Conservation (phyloP, 2,888 invertebrate genomes). For the Lagria hirta region DNA sequence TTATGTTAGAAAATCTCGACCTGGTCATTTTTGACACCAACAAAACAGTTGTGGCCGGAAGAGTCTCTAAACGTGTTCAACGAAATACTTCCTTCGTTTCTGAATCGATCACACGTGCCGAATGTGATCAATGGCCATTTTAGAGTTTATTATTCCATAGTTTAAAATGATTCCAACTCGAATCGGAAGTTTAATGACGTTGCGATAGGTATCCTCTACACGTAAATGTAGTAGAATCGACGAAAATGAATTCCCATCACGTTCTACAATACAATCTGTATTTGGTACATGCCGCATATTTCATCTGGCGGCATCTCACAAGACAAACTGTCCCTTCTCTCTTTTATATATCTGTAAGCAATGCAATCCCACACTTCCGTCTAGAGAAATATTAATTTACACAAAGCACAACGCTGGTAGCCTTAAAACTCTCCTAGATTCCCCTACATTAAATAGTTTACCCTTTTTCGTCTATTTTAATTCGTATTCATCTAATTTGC, state of each 20-base stretch:
- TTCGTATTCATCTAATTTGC: no score
- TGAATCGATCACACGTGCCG: no score
- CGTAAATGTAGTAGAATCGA: conserved; percentile 16
- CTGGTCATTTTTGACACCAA: no score
- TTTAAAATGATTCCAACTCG: conserved; percentile 23
- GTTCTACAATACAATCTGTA: conserved; percentile 30
- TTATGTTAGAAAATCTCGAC: no score
- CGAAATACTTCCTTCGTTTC: no score
- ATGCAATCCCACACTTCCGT: conserved; percentile 10
- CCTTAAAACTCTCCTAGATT: no score
- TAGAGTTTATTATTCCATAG: conserved; percentile 15
- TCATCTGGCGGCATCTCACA: conserved; percentile 28
- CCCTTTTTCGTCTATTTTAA: no score
- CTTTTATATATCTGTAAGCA: not conserved
- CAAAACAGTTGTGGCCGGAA: no score
- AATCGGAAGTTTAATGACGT: conserved; percentile 25
- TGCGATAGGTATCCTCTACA: conserved; percentile 27
- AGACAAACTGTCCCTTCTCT: conserved; percentile 28
- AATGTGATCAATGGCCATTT: no score
- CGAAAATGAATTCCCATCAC: conserved; percentile 25
- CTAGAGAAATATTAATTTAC: conserved; percentile 26
- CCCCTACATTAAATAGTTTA: no score
- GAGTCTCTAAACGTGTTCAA: no score
- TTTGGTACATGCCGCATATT: conserved; percentile 30
- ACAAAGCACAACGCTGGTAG: no score